These are phyloP conservation scores for Siniperca scherzeri DNA, from an alignment of 2,797 vertebrate species.

Conservation along the genomic window DNA sequence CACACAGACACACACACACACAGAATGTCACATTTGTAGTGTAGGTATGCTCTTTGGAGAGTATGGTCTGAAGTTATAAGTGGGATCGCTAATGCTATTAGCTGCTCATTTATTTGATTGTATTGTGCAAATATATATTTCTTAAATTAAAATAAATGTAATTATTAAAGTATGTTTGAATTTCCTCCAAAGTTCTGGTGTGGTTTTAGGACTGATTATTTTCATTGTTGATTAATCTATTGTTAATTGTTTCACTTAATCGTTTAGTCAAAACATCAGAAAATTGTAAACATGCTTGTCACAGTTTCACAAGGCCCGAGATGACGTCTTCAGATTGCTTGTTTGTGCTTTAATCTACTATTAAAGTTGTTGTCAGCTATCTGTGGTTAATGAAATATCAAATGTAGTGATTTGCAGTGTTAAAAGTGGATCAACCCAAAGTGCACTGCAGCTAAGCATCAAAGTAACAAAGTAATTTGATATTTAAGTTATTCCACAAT, in stretches of 20 bases:
- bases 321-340: neutral
- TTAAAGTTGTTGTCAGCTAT: neutral
- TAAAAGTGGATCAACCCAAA: neutral
- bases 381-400: neutral
- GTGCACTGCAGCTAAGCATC: neutral
- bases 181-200: neutral
- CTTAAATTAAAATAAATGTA: neutral
- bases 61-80: neutral
- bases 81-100: neutral
- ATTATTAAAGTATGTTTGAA: neutral
- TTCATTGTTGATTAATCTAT: neutral
- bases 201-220: neutral
- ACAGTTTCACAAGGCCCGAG: too few relatives aligned
- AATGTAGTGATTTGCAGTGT: neutral
- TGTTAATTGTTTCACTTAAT: neutral
- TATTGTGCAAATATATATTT: neutral
- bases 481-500: neutral
- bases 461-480: neutral
- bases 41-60: neutral
- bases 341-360: neutral
- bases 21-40: conserved; percentile 6
- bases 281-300: neutral
- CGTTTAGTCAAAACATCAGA: neutral
- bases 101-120: neutral
- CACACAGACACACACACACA: conserved; percentile 8